Evolutionary conservation across 1,140 invertebrate species (phyloP).

Genomic region (Apis florea): DNA sequence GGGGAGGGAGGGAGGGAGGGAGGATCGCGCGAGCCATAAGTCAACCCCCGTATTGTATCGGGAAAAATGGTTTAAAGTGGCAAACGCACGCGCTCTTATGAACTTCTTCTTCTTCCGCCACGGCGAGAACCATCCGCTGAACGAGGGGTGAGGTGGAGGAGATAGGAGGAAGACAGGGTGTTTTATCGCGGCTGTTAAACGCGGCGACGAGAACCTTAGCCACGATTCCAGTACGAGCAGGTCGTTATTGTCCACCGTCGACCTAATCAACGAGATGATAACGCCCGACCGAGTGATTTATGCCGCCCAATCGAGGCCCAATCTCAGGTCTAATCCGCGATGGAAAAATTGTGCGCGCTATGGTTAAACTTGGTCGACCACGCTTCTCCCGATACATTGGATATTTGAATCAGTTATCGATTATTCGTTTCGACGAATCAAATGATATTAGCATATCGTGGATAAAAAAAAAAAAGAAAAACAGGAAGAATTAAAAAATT

Average conservation of each 20-base stretch:
- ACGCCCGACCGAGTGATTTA: slow-evolving; percentile 38
- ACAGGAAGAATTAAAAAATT: no score
- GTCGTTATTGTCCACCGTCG: slow-evolving; percentile 64
- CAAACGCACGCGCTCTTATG: slow-evolving; percentile 69
- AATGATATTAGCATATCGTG: no score
- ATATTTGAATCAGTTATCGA: no score
- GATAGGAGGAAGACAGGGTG: slow-evolving; percentile 28
- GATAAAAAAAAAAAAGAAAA: no score
- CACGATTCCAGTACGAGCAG: slow-evolving; percentile 19
- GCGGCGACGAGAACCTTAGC: slow-evolving; percentile 57
- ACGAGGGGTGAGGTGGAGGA: neutral
- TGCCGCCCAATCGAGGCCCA: neutral
- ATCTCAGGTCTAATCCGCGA: slow-evolving; percentile 1
- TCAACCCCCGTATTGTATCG: slow-evolving; percentile 76
- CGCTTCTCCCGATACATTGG: no score
- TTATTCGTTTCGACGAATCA: no score
- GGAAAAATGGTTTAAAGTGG: slow-evolving; percentile 80
- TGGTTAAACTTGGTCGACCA: no score
- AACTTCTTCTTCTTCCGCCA: slow-evolving; percentile 13
- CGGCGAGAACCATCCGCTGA: slow-evolving; percentile 6
- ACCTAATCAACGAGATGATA: no score
- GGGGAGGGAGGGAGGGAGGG: neutral
- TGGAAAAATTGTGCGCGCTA: no score
- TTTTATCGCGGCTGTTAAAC: slow-evolving; percentile 71
- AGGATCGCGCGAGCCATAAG: slow-evolving; percentile 76